Conservation (phyloP, 2,888 invertebrate species). For the Leptinotarsa peninsularis region DNA sequence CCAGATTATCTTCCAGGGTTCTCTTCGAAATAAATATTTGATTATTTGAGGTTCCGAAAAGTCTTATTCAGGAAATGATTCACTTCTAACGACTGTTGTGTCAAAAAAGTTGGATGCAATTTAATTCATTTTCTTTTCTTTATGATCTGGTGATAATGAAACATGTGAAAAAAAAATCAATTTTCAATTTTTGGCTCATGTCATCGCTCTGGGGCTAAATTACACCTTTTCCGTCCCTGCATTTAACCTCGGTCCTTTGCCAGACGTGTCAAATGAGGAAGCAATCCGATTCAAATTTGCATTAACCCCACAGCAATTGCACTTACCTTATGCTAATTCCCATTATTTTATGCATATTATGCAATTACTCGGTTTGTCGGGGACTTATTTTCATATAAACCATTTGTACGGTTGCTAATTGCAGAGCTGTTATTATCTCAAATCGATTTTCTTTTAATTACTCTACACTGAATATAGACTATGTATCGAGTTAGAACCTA, state of each 20-base stretch:
- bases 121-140: too few relatives aligned
- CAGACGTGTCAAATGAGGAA: slow-evolving; percentile 56
- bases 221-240: background rate
- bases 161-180: too few relatives aligned
- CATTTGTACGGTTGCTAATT: slow-evolving; percentile 33
- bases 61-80: too few relatives aligned
- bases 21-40: too few relatives aligned
- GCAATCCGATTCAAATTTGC: slow-evolving; percentile 51
- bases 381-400: slow-evolving; percentile 38
- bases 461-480: background rate
- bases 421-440: slow-evolving; percentile 15
- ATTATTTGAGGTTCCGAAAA: too few relatives aligned
- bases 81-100: too few relatives aligned
- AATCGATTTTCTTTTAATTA: slow-evolving; percentile 19
- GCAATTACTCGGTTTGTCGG: slow-evolving; percentile 41
- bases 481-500: background rate
- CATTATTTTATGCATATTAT: slow-evolving; percentile 53
- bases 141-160: too few relatives aligned
- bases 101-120: too few relatives aligned
- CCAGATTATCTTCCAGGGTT: too few relatives aligned
- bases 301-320: slow-evolving; percentile 50
- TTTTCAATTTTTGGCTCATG: background rate
- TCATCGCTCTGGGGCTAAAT: background rate
- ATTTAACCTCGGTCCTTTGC: slow-evolving; percentile 13
- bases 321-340: slow-evolving; percentile 49